Evolutionary conservation across 2,888 invertebrate species (phyloP).

Genomic region (Volucella inflata): DNA sequence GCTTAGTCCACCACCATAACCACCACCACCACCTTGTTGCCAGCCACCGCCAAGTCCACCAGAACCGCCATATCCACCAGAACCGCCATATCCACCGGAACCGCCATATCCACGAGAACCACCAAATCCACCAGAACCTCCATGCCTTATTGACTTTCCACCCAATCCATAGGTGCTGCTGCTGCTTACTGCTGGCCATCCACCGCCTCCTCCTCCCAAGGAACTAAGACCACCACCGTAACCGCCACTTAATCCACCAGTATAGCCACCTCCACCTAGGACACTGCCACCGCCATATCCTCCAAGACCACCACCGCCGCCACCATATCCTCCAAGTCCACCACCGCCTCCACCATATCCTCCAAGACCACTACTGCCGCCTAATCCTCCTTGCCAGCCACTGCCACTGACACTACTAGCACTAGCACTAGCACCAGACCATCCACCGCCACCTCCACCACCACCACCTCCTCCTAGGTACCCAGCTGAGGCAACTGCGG

Average conservation of each 20-base stretch:
- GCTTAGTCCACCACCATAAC: conserved; percentile 70
- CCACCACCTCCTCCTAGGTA: conserved; percentile 64
- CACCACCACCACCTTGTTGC: conserved; percentile 65
- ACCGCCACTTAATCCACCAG: conserved; percentile 56
- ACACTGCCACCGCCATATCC: conserved; percentile 45
- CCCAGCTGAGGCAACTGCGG: conserved; percentile 49
- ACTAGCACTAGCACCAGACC: conserved; percentile 4
- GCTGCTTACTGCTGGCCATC: conserved; percentile 24
- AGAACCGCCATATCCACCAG: conserved; percentile 16
- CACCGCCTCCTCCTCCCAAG: not conserved
- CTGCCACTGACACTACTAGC: not conserved
- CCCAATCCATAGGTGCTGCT: conserved; percentile 29
- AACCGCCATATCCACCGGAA: conserved; percentile 11
- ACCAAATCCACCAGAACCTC: conserved; percentile 43
- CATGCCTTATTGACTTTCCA: conserved; percentile 46
- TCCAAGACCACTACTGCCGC: conserved; percentile 12
- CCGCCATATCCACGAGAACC: conserved; percentile 17
- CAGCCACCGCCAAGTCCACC: conserved; percentile 67
- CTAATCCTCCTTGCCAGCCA: conserved; percentile 5
- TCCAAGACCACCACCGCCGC: not conserved
- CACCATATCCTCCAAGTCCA: not conserved
- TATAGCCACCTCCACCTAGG: conserved; percentile 65
- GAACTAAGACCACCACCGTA: conserved; percentile 20
- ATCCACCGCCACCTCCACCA: conserved; percentile 20
- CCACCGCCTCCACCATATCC: conserved; percentile 19